A percentile compares a stretch with the other conserved stretches of the same genome.
Conservation (phyloP, 2,888 invertebrate genomes). For the Apamea crenata region DNA sequence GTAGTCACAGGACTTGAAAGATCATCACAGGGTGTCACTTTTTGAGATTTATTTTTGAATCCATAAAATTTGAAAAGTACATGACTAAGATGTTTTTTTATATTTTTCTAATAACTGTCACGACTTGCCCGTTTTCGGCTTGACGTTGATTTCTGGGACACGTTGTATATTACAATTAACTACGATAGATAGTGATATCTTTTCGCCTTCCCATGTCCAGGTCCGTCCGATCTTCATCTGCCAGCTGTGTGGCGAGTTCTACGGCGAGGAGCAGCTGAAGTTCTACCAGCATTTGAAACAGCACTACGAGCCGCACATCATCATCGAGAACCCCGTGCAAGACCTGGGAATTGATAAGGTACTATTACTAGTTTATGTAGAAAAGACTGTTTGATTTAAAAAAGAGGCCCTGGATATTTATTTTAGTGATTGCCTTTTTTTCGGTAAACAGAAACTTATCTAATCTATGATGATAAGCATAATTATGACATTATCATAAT, state of each 20-base stretch:
- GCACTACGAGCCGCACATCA: slow-evolving; percentile 93
- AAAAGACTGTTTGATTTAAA: background rate
- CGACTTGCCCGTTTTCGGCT: too few relatives aligned
- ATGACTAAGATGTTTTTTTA: too few relatives aligned
- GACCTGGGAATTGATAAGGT: slow-evolving; percentile 87
- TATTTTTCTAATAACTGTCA: too few relatives aligned
- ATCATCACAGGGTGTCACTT: too few relatives aligned
- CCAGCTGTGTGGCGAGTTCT: slow-evolving; percentile 94
- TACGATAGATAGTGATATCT: background rate
- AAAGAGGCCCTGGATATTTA: background rate
- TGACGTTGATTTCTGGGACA: too few relatives aligned
- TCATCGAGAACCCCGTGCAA: slow-evolving; percentile 85
- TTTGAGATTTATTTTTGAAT: too few relatives aligned
- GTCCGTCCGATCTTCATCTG: slow-evolving; percentile 91
- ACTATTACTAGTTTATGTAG: background rate
- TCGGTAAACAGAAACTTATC: background rate
- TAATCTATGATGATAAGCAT: background rate
- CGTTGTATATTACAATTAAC: background rate
- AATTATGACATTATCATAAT: background rate
- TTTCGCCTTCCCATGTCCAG: slow-evolving; percentile 67
- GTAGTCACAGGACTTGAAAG: too few relatives aligned
- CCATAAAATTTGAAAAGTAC: too few relatives aligned
- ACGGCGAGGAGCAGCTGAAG: slow-evolving; percentile 93
- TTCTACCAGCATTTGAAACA: slow-evolving; percentile 96
- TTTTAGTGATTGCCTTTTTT: background rate